Percentiles rank a stretch among this genome's conserved stretches.
phyloP scores from a whole-genome alignment of 2,888 invertebrate species.

The Lepetodrilus schrolli region DNA sequence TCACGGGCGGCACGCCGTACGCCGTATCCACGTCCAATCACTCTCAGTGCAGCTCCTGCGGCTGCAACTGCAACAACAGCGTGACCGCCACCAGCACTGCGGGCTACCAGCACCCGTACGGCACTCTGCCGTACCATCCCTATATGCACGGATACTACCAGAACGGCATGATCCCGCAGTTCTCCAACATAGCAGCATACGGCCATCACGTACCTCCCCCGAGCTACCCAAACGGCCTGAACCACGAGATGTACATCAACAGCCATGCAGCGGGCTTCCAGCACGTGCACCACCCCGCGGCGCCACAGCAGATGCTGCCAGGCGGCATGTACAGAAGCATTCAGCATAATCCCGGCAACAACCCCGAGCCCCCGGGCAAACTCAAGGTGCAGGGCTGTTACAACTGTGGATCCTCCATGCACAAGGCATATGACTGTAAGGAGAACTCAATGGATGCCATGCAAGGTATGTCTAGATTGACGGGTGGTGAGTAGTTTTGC shows the following conservation, averaged over 20 bases:
- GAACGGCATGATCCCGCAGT: constrained; percentile 16
- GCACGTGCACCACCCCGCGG: constrained; percentile 27
- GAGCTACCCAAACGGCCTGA: constrained; percentile 48
- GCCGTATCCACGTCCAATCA: constrained; percentile 27
- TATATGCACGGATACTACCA: constrained; percentile 28
- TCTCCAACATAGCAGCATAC: constrained; percentile 32
- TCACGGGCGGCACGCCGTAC: neutral
- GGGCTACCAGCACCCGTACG: constrained; percentile 20
- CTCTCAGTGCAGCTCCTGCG: constrained; percentile 25
- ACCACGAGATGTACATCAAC: constrained; percentile 43
- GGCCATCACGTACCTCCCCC: constrained; percentile 39
- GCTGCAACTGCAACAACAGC: constrained; percentile 31
- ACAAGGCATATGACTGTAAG: constrained; percentile 89
- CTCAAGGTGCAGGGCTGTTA: constrained; percentile 81
- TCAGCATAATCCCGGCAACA: constrained; percentile 37
- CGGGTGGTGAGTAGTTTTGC: no score
- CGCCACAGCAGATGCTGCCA: constrained; percentile 37
- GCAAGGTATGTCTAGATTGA: constrained; percentile 80
- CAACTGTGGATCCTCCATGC: constrained; percentile 91
- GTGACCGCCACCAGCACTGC: constrained; percentile 5
- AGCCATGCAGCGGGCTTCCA: constrained; percentile 42
- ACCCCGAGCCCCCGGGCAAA: constrained; percentile 17
- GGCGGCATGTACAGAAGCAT: constrained; percentile 39
- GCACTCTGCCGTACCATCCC: constrained; percentile 7
- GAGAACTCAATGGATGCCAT: constrained; percentile 94